Base-by-base conservation (phyloP, 92 coral and sea anemone species). In the Ricordea florida region DNA sequence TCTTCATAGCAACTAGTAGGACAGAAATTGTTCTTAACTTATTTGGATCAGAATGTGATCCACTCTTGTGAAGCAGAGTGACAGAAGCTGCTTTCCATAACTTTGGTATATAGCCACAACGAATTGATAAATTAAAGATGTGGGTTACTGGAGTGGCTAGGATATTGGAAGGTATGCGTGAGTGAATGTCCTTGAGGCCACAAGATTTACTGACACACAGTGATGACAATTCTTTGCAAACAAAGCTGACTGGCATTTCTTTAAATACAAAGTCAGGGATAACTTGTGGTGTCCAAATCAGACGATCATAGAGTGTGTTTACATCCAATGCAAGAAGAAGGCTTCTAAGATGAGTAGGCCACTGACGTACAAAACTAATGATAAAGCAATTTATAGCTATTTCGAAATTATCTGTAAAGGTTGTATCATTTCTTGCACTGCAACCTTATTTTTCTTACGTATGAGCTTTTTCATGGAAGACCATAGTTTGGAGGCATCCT, bases 191-290 rank as follows among this genome's bases (percentile, higher is more conserved):
- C 45, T 70, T 70, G 30, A 66, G 26, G 17, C 77, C 57, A 68
- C 65, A 66, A 13, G 76, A 74, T 59, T 79, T 69, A 30, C 32
- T 79, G 36, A 79, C 78, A 26, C 63, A 36, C 35, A 79, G 38
- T 6, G 66, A 44, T 18, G 69, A 38, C 16, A 79, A 41, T 35
- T 74, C 67, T 14, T 79, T 79, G 32, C 75, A 57, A 49, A 78
- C 84, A 53, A 66, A 62, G 57, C 45, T 35, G 30, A 55, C 61
- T 23, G 79, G 4, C 10, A 79, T 69, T 10, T 68, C 74, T 15
- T 31, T 62, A 59, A 75, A 63, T 15, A 32, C 28, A 38, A 77
- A 77, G n/a, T 50, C 84, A 14, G 33, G 25, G n/a, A 31, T 43
- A 32, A 36, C 7, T 36, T 6, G 6, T 13, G 42, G 13, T 6